A percentile compares a stretch with the other conserved stretches of the same genome.
These are phyloP conservation scores for Galago senegalensis DNA, from an alignment of 2,797 vertebrate genomes.

Conservation along the genomic window DNA sequence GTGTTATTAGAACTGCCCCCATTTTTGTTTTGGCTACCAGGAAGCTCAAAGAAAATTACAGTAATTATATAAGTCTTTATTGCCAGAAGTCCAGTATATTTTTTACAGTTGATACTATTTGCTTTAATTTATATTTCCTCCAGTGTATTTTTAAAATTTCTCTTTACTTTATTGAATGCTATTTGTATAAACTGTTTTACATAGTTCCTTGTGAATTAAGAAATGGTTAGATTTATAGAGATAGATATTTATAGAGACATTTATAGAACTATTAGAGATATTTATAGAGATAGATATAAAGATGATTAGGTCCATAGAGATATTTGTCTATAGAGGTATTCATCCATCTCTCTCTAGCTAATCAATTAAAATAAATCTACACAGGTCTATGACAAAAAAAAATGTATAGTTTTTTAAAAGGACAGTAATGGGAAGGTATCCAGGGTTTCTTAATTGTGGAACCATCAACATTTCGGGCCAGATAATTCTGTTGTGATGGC, in stretches of 20 bases:
- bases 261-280: neutral
- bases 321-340: neutral
- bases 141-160: neutral
- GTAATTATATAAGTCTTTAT: neutral
- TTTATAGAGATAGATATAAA: neutral
- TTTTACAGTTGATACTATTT: neutral
- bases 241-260: neutral
- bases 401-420: neutral
- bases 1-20: neutral
- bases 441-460: neutral
- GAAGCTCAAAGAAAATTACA: slow-evolving; percentile 19
- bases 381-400: neutral
- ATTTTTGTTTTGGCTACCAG: neutral
- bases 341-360: neutral
- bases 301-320: neutral
- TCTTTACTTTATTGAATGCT: neutral
- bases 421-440: neutral
- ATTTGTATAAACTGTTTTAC: neutral
- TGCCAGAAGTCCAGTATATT: neutral
- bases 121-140: neutral
- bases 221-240: neutral
- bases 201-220: neutral
- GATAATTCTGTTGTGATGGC: neutral
- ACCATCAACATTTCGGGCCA: neutral
- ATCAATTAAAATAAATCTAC: neutral